Percentiles rank a stretch among this genome's conserved stretches.
Evolutionary conservation across 2,888 invertebrate genomes (phyloP).

Genomic region (Conchocele bisecta): DNA sequence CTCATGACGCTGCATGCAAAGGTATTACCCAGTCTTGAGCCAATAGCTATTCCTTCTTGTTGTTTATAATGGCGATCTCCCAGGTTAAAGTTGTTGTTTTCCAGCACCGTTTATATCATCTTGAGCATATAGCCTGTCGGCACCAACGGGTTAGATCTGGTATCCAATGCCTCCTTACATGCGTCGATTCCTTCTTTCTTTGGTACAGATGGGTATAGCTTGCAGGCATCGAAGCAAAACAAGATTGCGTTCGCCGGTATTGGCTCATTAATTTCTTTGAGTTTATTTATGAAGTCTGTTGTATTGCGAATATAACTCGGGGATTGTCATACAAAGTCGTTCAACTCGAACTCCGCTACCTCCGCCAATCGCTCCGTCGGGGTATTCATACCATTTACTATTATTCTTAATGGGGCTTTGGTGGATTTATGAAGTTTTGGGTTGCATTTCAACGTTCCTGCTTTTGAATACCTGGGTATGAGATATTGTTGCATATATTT

Average conservation of each 20-base stretch:
- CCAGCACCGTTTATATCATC: constrained; percentile 26
- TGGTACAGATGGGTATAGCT: constrained; percentile 33
- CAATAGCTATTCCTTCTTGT: constrained; percentile 21
- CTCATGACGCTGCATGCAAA: constrained; percentile 27
- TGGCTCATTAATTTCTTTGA: constrained; percentile 3
- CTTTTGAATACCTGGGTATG: background rate
- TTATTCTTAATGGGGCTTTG: too few species aligned
- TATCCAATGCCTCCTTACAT: constrained; percentile 17
- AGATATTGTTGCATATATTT: constrained; percentile 14
- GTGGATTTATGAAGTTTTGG: constrained; percentile 23
- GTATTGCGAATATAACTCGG: constrained; percentile 8
- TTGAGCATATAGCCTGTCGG: background rate
- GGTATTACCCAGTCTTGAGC: constrained; percentile 19
- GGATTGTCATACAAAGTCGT: background rate
- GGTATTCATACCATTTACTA: too few species aligned
- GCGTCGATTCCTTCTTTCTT: constrained; percentile 24
- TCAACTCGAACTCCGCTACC: constrained; percentile 15
- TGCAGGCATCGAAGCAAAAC: constrained; percentile 32
- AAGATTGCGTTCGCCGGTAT: constrained; percentile 1
- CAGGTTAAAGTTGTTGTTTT: constrained; percentile 23
- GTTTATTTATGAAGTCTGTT: constrained; percentile 17
- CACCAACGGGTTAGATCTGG: constrained; percentile 11
- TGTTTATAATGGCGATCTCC: constrained; percentile 17
- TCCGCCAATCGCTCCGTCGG: constrained; percentile 29
- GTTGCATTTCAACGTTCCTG: constrained; percentile 23